These are phyloP conservation scores for Macrocentrus cingulum DNA, from an alignment of 1,140 invertebrate species.

Conservation along the genomic window DNA sequence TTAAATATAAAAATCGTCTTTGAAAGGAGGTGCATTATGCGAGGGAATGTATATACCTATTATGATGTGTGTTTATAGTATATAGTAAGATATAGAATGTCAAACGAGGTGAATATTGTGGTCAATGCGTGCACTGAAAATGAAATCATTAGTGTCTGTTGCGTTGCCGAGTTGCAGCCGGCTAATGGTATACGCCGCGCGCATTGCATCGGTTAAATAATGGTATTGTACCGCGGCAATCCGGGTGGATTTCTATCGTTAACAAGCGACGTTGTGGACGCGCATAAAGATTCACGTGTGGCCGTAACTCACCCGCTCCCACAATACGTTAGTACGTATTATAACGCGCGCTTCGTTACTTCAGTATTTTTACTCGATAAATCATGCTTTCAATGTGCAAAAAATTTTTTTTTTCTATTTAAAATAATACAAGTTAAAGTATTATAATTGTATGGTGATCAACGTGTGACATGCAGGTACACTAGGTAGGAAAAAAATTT, in stretches of 20 bases:
- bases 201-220: constrained; percentile 49
- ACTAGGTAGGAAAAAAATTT: no score
- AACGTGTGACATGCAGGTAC: no score
- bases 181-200: constrained; percentile 41
- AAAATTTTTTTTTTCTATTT: no score
- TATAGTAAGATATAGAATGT: constrained; percentile 15
- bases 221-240: constrained; percentile 47
- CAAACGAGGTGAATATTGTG: background rate
- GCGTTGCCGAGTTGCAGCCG: constrained; percentile 12
- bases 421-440: no score
- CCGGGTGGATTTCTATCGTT: constrained; percentile 55
- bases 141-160: constrained; percentile 51
- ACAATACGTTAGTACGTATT: constrained; percentile 47
- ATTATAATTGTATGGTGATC: no score
- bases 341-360: constrained; percentile 50
- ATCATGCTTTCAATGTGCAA: no score
- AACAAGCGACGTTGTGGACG: constrained; percentile 45
- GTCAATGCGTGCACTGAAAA: constrained; percentile 39
- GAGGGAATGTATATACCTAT: no score
- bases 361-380: no score
- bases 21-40: no score
- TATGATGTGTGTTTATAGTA: no score
- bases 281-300: constrained; percentile 46
- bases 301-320: constrained; percentile 49
- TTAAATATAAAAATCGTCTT: no score